Conservation (phyloP, 2,113 vertebrate species). For the Tupaia tana region DNA sequence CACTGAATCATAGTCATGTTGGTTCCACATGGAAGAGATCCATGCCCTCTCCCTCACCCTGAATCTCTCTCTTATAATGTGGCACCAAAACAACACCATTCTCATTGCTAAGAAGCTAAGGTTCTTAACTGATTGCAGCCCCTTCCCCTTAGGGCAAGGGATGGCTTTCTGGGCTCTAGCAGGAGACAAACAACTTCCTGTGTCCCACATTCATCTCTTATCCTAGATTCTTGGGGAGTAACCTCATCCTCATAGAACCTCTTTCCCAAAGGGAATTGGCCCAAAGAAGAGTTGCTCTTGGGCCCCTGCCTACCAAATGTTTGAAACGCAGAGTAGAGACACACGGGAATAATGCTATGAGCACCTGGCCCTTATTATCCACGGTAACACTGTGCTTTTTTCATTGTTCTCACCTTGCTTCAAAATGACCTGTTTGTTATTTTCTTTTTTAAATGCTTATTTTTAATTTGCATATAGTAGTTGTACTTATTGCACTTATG, state of each 20-base stretch:
- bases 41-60: not conserved
- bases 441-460: too few species aligned
- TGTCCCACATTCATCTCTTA: not conserved
- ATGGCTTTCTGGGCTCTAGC: not conserved
- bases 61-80: not conserved
- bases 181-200: not conserved
- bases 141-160: accelerated
- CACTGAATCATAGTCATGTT: not conserved
- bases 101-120: not conserved
- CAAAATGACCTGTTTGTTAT: not conserved
- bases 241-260: not conserved
- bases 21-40: not conserved
- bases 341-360: not conserved
- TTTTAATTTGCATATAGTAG: too few species aligned
- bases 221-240: not conserved
- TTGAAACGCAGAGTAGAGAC: not conserved
- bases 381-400: not conserved
- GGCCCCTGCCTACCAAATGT: not conserved
- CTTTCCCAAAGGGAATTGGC: not conserved
- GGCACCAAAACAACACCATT: not conserved
- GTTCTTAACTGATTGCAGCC: not conserved
- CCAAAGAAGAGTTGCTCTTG: not conserved
- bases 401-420: not conserved
- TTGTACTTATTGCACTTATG: too few species aligned
- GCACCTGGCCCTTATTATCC: not conserved